Conservation (phyloP, 2,888 invertebrate genomes). For the Orchestes rusci region DNA sequence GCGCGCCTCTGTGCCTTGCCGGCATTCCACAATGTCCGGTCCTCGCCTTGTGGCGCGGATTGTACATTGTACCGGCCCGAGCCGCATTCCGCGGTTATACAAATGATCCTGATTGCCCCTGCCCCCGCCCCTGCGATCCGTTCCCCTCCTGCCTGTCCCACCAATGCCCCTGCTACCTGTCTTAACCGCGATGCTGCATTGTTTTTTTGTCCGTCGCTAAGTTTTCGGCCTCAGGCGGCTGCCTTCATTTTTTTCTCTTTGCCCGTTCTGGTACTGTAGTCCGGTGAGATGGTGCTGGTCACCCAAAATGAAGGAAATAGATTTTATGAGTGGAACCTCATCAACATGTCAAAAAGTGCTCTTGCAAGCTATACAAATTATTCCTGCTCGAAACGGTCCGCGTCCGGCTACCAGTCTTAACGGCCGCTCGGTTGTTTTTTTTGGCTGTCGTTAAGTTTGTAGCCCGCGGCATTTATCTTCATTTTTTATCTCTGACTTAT, state of each 20-base stretch:
- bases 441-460: slow-evolving; percentile 10
- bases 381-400: slow-evolving; percentile 35
- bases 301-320: no score
- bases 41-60: slow-evolving; percentile 38
- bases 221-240: slow-evolving; percentile 21
- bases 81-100: slow-evolving; percentile 47
- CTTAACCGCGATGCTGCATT: slow-evolving; percentile 41
- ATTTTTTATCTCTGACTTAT: slow-evolving; percentile 8
- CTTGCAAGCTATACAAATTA: slow-evolving; percentile 48
- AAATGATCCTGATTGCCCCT: slow-evolving; percentile 45
- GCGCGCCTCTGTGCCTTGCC: slow-evolving; percentile 21
- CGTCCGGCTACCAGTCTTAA: slow-evolving; percentile 45
- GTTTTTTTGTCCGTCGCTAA: slow-evolving; percentile 32
- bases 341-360: slow-evolving; percentile 30
- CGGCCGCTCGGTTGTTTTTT: slow-evolving; percentile 39
- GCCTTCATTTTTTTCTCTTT: slow-evolving; percentile 20
- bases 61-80: slow-evolving; percentile 44
- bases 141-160: slow-evolving; percentile 3
- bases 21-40: slow-evolving; percentile 29
- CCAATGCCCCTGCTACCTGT: slow-evolving; percentile 42
- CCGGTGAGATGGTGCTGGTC: slow-evolving; percentile 3
- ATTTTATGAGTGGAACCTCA: no score
- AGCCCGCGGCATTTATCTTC: slow-evolving; percentile 14
- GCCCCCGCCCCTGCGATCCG: slow-evolving; percentile 16
- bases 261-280: slow-evolving; percentile 9